Conservation (phyloP, 92 coral and sea anemone genomes). For the Palythoa heliodiscus region DNA sequence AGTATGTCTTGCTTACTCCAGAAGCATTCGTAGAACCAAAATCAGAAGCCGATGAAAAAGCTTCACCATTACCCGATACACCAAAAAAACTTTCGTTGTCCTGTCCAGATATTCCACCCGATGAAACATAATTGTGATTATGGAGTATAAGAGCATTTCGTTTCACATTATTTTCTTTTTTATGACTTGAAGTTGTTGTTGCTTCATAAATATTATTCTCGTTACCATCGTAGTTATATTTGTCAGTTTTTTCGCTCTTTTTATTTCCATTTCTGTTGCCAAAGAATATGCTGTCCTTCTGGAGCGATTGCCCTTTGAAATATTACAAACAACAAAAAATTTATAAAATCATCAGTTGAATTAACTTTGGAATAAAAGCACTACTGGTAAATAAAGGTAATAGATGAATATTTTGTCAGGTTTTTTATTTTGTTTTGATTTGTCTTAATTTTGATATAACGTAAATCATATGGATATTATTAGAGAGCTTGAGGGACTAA, state of each 20-base stretch:
- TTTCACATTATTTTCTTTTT: neutral
- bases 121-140: neutral
- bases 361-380: neutral
- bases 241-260: neutral
- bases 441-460: too few species aligned
- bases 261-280: neutral
- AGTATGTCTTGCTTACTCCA: neutral
- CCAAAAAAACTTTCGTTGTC: neutral
- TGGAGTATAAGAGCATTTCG: neutral
- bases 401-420: too few species aligned
- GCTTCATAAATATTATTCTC: neutral
- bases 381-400: too few species aligned
- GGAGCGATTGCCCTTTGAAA: neutral
- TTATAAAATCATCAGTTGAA: neutral
- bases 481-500: too few species aligned
- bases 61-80: conserved; percentile 15
- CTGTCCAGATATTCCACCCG: neutral
- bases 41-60: conserved; percentile 1
- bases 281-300: neutral
- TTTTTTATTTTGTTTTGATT: too few species aligned
- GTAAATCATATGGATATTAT: too few species aligned
- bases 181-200: neutral
- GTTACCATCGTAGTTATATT: neutral
- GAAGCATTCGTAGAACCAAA: neutral
- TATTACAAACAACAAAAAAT: too few species aligned